These are phyloP conservation scores for Chamaea fasciata DNA, from an alignment of 2,113 vertebrate species.

Conservation along the genomic window DNA sequence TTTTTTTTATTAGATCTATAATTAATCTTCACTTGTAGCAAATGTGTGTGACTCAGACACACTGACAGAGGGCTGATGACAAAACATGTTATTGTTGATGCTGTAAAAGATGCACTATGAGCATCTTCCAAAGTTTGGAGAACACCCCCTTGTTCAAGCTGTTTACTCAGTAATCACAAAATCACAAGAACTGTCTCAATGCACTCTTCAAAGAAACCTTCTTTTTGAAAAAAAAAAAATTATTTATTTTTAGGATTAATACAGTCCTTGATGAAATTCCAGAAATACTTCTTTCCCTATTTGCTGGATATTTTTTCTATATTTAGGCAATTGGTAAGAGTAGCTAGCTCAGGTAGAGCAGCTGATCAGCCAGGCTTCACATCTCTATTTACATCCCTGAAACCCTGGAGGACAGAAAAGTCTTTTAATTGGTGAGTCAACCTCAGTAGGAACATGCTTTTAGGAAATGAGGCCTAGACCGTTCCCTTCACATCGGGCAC, in stretches of 20 bases:
- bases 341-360: conserved; percentile 46
- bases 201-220: neutral
- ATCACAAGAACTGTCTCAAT: neutral
- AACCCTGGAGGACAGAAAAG: conserved; percentile 58
- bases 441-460: conserved; percentile 63
- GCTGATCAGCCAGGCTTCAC: conserved; percentile 43
- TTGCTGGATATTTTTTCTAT: neutral
- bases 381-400: conserved; percentile 52
- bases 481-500: conserved; percentile 60
- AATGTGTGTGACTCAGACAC: conserved; percentile 49
- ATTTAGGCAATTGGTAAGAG: neutral
- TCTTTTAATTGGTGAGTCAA: conserved; percentile 72
- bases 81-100: conserved; percentile 47
- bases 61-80: conserved; percentile 45
- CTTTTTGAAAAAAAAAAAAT: no score
- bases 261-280: neutral
- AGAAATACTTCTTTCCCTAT: neutral
- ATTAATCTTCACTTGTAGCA: conserved; percentile 46
- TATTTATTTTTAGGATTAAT: neutral
- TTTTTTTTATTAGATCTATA: conserved; percentile 30
- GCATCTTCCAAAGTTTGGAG: conserved; percentile 2
- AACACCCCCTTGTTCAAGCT: neutral
- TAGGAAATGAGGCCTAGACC: conserved; percentile 71
- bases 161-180: conserved; percentile 20
- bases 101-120: conserved; percentile 13